Conservation (phyloP, 37 sponge, comb jelly and placozoan genomes). For the Amphimedon queenslandica region DNA sequence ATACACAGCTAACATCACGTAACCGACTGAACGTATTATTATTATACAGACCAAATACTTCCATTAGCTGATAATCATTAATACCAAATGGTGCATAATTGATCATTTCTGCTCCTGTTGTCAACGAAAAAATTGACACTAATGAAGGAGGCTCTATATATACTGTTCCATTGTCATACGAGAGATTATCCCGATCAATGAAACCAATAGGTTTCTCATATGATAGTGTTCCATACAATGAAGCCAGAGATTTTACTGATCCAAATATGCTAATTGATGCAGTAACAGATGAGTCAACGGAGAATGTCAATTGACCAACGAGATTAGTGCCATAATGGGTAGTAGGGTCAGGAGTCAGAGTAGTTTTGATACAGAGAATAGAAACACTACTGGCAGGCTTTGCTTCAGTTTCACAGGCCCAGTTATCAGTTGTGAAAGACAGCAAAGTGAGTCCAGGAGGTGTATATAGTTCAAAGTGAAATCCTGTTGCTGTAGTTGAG, state of each 20-base stretch:
- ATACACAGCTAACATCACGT: background rate
- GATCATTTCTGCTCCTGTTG: conserved; percentile 26
- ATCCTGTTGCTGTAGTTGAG: conserved; percentile 8
- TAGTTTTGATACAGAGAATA: conserved; percentile 6
- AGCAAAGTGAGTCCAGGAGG: background rate
- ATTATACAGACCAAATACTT: background rate
- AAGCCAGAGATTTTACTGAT: background rate
- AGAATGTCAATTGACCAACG: conserved; percentile 9
- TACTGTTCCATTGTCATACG: background rate
- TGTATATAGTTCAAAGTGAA: conserved; percentile 16
- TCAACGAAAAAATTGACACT: conserved; percentile 29
- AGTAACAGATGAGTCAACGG: background rate
- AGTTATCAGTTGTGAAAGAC: background rate
- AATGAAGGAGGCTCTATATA: background rate
- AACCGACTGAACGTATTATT: background rate
- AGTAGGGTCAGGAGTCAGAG: background rate
- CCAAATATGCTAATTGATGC: background rate
- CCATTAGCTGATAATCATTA: background rate
- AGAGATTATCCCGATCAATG: conserved; percentile 16
- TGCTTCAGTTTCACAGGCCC: conserved; percentile 1
- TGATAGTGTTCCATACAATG: background rate
- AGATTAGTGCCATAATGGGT: conserved; percentile 10
- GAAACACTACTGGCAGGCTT: background rate
- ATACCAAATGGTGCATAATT: conserved; percentile 33
- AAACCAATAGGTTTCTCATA: background rate